Evolutionary conservation across 2,888 invertebrate genomes (phyloP).

Genomic region (Eupithecia dodoneata): DNA sequence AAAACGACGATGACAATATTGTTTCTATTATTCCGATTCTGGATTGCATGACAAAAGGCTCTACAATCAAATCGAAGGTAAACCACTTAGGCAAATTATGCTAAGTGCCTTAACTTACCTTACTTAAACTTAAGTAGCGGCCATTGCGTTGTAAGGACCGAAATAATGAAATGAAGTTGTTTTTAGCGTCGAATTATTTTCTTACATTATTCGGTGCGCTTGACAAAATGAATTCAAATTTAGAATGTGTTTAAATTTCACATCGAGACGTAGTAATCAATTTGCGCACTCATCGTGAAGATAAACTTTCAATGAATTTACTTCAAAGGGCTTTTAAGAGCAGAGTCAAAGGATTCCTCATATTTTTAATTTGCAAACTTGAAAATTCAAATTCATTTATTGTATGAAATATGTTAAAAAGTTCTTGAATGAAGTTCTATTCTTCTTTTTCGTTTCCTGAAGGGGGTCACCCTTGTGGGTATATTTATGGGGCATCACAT

Average conservation of each 20-base stretch:
- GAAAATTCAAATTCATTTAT: no score
- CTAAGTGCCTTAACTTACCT: conserved; percentile 42
- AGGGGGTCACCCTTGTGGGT: background rate
- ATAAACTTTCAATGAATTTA: background rate
- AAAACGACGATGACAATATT: conserved; percentile 33
- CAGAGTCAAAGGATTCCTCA: background rate
- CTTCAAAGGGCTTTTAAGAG: background rate
- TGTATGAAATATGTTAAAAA: no score
- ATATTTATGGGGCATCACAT: background rate
- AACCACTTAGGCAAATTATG: conserved; percentile 49
- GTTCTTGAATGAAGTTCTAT: no score
- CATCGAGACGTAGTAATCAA: background rate
- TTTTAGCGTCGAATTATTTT: conserved; percentile 16
- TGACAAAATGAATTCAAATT: background rate
- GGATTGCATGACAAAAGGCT: conserved; percentile 49
- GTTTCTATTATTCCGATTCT: conserved; percentile 43
- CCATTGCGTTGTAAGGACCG: conserved; percentile 10
- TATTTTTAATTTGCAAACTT: background rate
- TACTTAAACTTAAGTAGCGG: conserved; percentile 19
- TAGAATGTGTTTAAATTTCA: background rate
- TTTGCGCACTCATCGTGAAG: background rate
- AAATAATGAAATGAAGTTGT: conserved; percentile 19
- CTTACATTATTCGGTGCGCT: background rate
- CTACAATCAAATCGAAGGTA: conserved; percentile 48
- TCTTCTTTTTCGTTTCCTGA: background rate